These are phyloP conservation scores for Cheilosia grossa DNA, from an alignment of 2,888 invertebrate genomes.

Conservation along the genomic window DNA sequence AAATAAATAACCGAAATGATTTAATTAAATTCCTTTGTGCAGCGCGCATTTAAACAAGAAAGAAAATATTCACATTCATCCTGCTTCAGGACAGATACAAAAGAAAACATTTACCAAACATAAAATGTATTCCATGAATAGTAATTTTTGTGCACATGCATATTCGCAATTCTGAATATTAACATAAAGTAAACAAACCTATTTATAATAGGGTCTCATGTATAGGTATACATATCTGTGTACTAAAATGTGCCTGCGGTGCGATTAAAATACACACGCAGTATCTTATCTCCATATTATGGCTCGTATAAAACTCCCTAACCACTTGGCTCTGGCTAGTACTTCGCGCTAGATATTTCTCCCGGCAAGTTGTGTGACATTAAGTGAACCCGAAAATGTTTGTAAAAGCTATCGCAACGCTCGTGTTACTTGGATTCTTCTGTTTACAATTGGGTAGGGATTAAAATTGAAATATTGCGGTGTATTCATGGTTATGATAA, in stretches of 20 bases:
- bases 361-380: constrained; percentile 9
- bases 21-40: constrained; percentile 36
- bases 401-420: constrained; percentile 25
- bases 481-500: not conserved
- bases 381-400: constrained; percentile 47
- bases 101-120: constrained; percentile 18
- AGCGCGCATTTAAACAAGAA: not conserved
- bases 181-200: constrained; percentile 51
- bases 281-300: constrained; percentile 43
- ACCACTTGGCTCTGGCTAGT: constrained; percentile 10
- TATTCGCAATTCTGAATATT: constrained; percentile 59
- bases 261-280: constrained; percentile 34
- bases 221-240: not conserved
- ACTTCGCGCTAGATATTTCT: constrained; percentile 24
- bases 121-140: constrained; percentile 70
- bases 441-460: constrained; percentile 52
- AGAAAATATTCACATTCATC: constrained; percentile 2
- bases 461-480: not conserved
- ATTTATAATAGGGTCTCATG: constrained; percentile 5
- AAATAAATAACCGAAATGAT: constrained; percentile 17
- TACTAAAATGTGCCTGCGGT: not conserved
- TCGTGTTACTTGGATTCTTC: constrained; percentile 49
- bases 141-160: constrained; percentile 63
- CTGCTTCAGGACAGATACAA: constrained; percentile 17
- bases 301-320: constrained; percentile 40